Evolutionary conservation across 2,888 invertebrate species (phyloP), one percentile per base, ranked within the genome.

Genomic region (Molorchus minor): DNA sequence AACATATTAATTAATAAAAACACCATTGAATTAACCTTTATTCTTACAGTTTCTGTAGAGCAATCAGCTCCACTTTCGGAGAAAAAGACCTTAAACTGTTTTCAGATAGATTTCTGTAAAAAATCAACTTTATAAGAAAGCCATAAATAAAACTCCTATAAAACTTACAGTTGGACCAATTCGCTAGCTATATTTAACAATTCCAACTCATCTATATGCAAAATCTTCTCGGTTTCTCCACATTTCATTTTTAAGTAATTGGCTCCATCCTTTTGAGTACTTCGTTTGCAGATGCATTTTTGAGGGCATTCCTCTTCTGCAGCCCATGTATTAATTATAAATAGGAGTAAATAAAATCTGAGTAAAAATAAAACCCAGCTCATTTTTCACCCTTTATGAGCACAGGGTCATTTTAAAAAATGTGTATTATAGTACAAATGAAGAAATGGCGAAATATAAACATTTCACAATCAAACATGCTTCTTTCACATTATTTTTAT

Each of bases 31-130:
- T 1, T 12, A 41, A 13, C 1, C 13, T 1, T 1, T 15, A 57
- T 71, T 84, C 88, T 88, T 82, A 90, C 90, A 91, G 76, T 82
- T 88, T 89, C 74, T 89, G 88, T 72, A 91, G 81, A 72, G 82
- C 84, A 13, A 87, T 86, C 55, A 90, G 79, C 77, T 87, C 84
- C 54, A 88, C 81, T 71, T 88, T 87, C 66, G 86, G 84, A 69
- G 83, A 84, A 72, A 84, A 79, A 36, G 82, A 85, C 62, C 84
- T 86, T 70, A 86, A 82, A 57, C 84, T 85, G 83, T 87, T 90
- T 70, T 84, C 86, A 62, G 86, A 90, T 70, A 88, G 81, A 81
- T 87, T 89, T 77, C 87, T 88, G 80, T 38, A 85, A 86, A 61
- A 68, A 65, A 45, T 72, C 58, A 49, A 77, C 58, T 64, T 55